A percentile compares a stretch with the other conserved stretches of the same genome.
These are phyloP conservation scores for Antedon mediterranea DNA, from an alignment of 53 echinoderm and acorn worm genomes.

Conservation along the genomic window DNA sequence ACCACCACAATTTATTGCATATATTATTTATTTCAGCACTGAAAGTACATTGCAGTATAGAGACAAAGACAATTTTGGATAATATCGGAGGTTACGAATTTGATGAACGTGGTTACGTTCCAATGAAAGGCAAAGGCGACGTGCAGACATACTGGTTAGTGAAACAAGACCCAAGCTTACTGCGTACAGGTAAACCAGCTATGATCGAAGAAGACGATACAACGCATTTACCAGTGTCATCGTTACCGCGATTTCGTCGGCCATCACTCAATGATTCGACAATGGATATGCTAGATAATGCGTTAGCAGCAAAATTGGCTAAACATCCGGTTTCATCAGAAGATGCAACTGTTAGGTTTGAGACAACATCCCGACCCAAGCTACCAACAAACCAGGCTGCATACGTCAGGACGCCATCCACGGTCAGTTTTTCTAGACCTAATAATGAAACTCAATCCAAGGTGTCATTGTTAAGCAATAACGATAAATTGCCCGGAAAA, in stretches of 20 bases:
- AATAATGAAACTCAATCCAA: not conserved
- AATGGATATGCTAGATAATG: not conserved
- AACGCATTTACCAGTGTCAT: not conserved
- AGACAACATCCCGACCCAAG: not conserved
- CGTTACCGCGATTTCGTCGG: not conserved
- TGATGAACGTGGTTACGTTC: constrained; percentile 66
- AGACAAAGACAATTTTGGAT: constrained; percentile 34
- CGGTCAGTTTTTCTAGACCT: not conserved
- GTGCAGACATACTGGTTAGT: constrained; percentile 78
- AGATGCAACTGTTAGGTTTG: not conserved
- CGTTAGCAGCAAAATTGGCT: not conserved
- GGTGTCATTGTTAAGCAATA: not conserved
- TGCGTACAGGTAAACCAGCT: not conserved
- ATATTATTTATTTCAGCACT: constrained; percentile 65
- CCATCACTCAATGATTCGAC: not conserved
- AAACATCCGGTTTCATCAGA: not conserved
- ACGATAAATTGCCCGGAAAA: not conserved
- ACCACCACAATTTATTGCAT: too few species aligned
- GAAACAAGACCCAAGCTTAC: constrained; percentile 20
- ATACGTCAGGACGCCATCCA: not conserved
- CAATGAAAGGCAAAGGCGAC: constrained; percentile 96
- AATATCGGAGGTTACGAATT: constrained; percentile 60
- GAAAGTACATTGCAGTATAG: constrained; percentile 74
- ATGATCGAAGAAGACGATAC: not conserved
- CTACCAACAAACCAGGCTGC: not conserved